Evolutionary conservation across 1,140 invertebrate genomes (phyloP), one percentile per base, ranked within the genome.

Genomic region (Lepidotrigona ventralis): DNA sequence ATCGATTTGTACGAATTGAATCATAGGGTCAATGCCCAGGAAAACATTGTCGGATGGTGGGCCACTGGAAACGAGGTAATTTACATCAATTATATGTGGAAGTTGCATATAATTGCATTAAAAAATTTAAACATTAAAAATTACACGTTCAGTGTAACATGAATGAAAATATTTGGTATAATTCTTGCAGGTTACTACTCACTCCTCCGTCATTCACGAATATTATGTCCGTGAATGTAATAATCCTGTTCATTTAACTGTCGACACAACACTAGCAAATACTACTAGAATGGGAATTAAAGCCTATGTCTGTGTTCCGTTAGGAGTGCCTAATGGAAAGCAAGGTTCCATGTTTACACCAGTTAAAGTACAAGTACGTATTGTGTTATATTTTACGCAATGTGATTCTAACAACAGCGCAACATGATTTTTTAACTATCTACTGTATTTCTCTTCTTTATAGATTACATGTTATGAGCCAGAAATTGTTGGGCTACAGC

Each of bases 31-130:
- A 99, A 99, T 93, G 95, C 97, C 3, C 96, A 96, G 79, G 98
- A 99, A 95, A 96, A 96, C 86, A 98, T 99, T 91, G 98, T 99
- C 78, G 98, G 99, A 29, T 99, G 99, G 99, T 99, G 97, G 97
- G 98, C 98, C 1, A 99, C 98, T 14, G 98, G 99, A 73, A 97
- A 97, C 88, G 98, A 99, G 94, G 93, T 93, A 88, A 71, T 29
- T 54, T 60, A 19, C 19, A 14, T 23, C 56, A 6, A 56, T 68
- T 66, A 58, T 11, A 6, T 17, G 0, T n/a, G 8, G 8, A 46
- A 46, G 39, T 46, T 46, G 39, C 39, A 8, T 0, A 8, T 46
- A 46, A 46, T 46, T 46, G 8, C 39, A 5, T 39, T 33, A 33
- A 33, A 33, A 3, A 88, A 69, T n/a, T 60, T 60, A n/a, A n/a